Evolutionary conservation across 2,797 vertebrate genomes (phyloP).

Genomic region (Tympanoctomys barrerae): DNA sequence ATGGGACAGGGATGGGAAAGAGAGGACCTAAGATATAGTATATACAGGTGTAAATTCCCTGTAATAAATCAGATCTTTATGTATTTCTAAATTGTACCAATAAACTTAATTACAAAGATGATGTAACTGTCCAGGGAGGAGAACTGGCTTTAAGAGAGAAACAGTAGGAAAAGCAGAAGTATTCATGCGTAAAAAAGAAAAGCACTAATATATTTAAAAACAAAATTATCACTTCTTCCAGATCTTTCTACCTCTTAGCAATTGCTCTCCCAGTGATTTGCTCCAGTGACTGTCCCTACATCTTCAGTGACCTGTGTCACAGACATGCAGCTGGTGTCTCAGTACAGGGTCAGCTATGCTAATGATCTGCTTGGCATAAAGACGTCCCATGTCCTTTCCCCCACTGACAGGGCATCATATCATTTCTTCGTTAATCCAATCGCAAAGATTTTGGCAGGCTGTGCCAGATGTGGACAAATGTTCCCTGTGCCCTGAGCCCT

Average conservation of each 20-base stretch:
- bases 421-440: conserved; percentile 1
- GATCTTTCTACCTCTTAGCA: not conserved
- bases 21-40: too few species aligned
- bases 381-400: not conserved
- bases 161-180: not conserved
- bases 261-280: not conserved
- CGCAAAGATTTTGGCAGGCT: conserved; percentile 2
- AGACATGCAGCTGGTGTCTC: not conserved
- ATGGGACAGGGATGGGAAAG: too few species aligned
- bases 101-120: not conserved
- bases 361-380: not conserved
- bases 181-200: not conserved
- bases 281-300: accelerated
- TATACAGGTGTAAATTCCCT: not conserved
- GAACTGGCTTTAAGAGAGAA: not conserved
- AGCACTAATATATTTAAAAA: not conserved
- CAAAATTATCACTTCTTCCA: not conserved
- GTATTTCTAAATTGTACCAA: not conserved
- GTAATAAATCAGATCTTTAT: not conserved
- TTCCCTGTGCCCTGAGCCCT: not conserved
- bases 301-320: not conserved
- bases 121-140: not conserved
- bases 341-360: not conserved
- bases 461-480: conserved; percentile 12
- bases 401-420: not conserved